Evolutionary conservation across 2,113 vertebrate genomes (phyloP).

Genomic region (Semnornis frantzii): DNA sequence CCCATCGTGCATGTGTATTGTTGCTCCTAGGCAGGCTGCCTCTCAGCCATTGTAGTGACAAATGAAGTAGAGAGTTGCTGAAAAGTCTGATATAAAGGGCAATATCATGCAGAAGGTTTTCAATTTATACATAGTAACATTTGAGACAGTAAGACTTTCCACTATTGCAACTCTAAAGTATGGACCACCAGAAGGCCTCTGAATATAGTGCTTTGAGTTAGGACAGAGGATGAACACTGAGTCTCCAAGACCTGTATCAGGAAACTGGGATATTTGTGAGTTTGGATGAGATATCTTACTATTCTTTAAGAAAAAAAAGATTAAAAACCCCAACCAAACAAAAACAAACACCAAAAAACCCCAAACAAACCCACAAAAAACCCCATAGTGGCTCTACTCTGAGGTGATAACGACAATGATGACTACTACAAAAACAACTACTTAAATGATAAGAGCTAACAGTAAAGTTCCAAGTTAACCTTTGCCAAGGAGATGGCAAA

Average conservation of each 20-base stretch:
- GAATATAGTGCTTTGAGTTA: not conserved
- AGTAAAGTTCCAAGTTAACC: not conserved
- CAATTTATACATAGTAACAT: not conserved
- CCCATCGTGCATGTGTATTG: fast-evolving
- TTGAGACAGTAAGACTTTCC: not conserved
- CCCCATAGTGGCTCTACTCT: not conserved
- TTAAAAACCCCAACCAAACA: not conserved
- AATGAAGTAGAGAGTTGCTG: not conserved
- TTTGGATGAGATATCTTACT: not conserved
- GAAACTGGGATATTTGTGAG: not conserved
- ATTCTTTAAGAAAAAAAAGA: not conserved
- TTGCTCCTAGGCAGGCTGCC: not conserved
- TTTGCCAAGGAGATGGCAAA: not conserved
- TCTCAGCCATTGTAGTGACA: not conserved
- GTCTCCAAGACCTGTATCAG: not conserved
- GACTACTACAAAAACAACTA: no score
- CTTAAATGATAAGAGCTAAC: not conserved
- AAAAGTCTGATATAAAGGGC: not conserved
- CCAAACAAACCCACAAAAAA: not conserved
- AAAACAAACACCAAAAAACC: not conserved
- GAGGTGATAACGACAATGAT: not conserved
- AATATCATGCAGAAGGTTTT: not conserved
- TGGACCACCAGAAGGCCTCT: not conserved
- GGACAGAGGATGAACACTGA: not conserved
- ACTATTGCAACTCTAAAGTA: not conserved